A percentile compares a stretch with the other conserved stretches of the same genome.
Conservation (phyloP, 53 echinoderm and acorn worm species). For the Paelopatides confundens region DNA sequence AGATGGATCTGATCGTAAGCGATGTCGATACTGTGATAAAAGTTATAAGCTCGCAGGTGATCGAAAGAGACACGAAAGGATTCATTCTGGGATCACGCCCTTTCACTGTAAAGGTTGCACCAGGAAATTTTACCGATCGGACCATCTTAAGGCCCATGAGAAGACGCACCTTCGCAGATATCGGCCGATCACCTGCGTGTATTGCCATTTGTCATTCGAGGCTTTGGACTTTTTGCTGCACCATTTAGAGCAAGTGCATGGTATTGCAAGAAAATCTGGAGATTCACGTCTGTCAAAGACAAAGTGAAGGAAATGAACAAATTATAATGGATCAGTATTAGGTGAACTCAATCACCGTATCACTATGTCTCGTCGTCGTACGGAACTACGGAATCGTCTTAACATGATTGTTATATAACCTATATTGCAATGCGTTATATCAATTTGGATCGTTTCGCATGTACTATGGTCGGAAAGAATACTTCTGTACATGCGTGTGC, state of each 20-base stretch:
- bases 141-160: slow-evolving; percentile 18
- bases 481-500: no score
- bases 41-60: slow-evolving; percentile 12
- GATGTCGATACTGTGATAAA: slow-evolving; percentile 14
- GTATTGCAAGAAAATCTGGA: background rate
- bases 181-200: background rate
- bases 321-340: no score
- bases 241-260: background rate
- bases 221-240: background rate
- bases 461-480: no score
- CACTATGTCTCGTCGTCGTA: no score
- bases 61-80: slow-evolving; percentile 1
- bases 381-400: no score
- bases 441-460: no score
- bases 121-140: slow-evolving; percentile 19
- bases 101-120: background rate
- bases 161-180: slow-evolving; percentile 19
- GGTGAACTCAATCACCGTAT: no score
- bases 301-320: no score
- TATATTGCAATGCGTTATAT: no score
- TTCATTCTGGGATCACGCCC: slow-evolving; percentile 5
- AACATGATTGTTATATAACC: no score
- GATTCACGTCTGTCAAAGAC: no score
- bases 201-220: background rate
- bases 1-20: background rate